Evolutionary conservation across 92 coral and sea anemone genomes (phyloP), one percentile per base, ranked within the genome.

Genomic region (Phenganax subtilis): DNA sequence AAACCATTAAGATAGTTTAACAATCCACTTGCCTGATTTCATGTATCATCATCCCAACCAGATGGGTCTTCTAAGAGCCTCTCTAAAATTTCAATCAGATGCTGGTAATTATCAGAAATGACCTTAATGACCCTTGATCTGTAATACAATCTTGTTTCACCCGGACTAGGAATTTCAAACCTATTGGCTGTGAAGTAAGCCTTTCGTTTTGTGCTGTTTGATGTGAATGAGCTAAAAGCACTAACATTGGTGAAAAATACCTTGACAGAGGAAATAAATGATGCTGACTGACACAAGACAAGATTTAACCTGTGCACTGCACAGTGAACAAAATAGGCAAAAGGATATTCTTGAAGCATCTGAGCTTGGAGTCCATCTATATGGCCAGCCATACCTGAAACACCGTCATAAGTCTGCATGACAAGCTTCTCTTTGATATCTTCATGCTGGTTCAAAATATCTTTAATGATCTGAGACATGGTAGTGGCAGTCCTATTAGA

Each of bases 91-190:
- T 6, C 14, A 62, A 5, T 7, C 6, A 62, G 31, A 62, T n/a
- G 29, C 7, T 62, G 30, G 31, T 62, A 62, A 62, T n/a, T n/a
- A 6, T 62, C 28, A 16, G 7, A 62, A 62, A 62, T 62, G 10
- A 25, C 68, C 17, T n/a, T 9, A 3, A 62, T 62, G 31, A 37
- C 10, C 17, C 68, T 28, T 6, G 68, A 6, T 62, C 31, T 62
- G 28, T 62, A 62, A 15, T 62, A 62, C 68, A 28, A 62, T 25
- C 68, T 62, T 28, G 29, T 62, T 62, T 62, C 68, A 62, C 68
- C 68, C 6, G 68, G 68, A 25, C 31, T 59, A 9, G 29, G 68
- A 15, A 62, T 62, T 9, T 62, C 68, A 15, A 62, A 17, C 9
- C 10, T 25, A 12, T 62, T n/a, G 31, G 29, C 29, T 9, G 1